These are phyloP conservation scores for Flabesymbios commensalis DNA, from an alignment of 2,888 invertebrate species.

Conservation along the genomic window DNA sequence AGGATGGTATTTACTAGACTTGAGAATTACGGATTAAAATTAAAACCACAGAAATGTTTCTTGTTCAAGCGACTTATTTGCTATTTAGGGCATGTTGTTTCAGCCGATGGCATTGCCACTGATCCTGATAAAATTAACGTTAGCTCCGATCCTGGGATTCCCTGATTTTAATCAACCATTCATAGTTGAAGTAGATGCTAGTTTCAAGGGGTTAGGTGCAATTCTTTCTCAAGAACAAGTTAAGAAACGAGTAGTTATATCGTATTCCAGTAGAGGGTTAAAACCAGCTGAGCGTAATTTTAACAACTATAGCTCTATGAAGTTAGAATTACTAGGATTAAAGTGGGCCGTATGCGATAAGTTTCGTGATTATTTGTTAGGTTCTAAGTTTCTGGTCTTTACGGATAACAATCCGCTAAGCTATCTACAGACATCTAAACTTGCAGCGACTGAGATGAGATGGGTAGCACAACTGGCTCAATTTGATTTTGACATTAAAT, in stretches of 20 bases:
- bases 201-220: conserved; percentile 27
- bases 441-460: conserved; percentile 34
- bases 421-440: conserved; percentile 24
- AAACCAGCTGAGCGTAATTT: conserved; percentile 26
- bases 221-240: conserved; percentile 33
- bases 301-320: conserved; percentile 31
- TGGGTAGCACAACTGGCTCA: conserved; percentile 31
- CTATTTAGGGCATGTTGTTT: conserved; percentile 26
- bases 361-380: conserved; percentile 11
- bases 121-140: conserved; percentile 31
- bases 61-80: conserved; percentile 16
- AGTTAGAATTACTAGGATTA: conserved; percentile 32
- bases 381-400: background rate
- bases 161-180: conserved; percentile 31
- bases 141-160: conserved; percentile 32
- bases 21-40: conserved; percentile 24
- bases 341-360: conserved; percentile 31
- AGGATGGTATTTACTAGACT: too few relatives aligned
- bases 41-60: conserved; percentile 34
- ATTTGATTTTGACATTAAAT: conserved; percentile 31
- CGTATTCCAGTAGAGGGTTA: conserved; percentile 33
- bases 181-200: conserved; percentile 33
- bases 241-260: conserved; percentile 14
- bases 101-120: conserved; percentile 21
- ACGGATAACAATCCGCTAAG: conserved; percentile 7